Evolutionary conservation across 1,140 invertebrate genomes (phyloP), one percentile per base, ranked within the genome.

Genomic region (Brachionus calyciflorus): DNA sequence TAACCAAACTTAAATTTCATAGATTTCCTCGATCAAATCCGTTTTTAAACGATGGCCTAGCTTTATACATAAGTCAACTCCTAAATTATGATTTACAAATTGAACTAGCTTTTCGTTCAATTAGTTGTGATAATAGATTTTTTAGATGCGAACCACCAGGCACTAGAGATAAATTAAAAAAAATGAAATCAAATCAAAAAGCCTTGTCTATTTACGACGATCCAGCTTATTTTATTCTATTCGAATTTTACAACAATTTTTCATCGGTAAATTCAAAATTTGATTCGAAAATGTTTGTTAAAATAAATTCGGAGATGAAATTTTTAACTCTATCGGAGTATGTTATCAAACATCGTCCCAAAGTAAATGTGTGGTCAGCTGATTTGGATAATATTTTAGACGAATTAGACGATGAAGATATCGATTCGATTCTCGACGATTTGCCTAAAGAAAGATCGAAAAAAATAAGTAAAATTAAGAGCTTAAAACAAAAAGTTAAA

Each of bases 201-300:
- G n/a, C 46, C n/a, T n/a, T 14, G 2, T 51, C 44, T 5, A 73
- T 73, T 10, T 53, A 21, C 30, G 46, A 49, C 26, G 69, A 73
- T 51, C 30, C 46, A 2, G 69, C 24, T 19, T 73, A 51, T 73
- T 73, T 51, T 28, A 17, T 73, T 21, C 28, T 73, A 40, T 73
- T 73, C 26, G 69, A 73, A n/a, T 73, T 73, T 55, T 49, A 37
- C 10, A 73, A 33, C 14, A 73, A 28, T 5, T 73, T 73, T 51
- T 33, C 10, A 3, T 14, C 14, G n/a, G 28, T 37, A 33, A 37
- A 60, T 37, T 60, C 55, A 49, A 73, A 55, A 49, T 51, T 51
- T 73, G 69, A 49, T 30, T 37, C 46, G 19, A 73, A 70, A 70
- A 49, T 70, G 17, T 49, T 70, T 26, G 21, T 17, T 14, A 48